Conservation (phyloP, 2,113 vertebrate species). For the Seriola aureovittata region DNA sequence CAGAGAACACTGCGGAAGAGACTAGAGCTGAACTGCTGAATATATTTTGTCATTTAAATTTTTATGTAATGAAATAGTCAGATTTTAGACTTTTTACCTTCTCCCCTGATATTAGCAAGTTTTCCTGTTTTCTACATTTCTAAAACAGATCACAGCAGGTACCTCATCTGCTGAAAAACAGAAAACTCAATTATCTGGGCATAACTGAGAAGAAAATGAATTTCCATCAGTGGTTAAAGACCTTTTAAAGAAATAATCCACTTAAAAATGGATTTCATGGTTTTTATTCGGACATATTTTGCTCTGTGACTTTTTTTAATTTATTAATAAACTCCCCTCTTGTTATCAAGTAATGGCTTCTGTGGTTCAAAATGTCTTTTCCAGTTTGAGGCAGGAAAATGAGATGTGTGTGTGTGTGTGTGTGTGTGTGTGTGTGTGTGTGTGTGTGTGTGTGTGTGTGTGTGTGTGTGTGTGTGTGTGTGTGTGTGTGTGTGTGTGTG, state of each 20-base stretch:
- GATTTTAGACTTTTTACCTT: neutral
- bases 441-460: too few species aligned
- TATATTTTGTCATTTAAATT: neutral
- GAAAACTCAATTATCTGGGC: neutral
- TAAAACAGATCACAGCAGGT: neutral
- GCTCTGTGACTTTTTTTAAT: neutral
- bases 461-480: neutral
- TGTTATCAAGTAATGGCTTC: conserved; percentile 19
- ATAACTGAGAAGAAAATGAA: conserved; percentile 4
- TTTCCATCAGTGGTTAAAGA: conserved; percentile 17
- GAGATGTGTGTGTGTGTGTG: neutral
- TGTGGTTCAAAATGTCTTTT: conserved; percentile 3
- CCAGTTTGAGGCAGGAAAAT: neutral
- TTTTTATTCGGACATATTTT: conserved; percentile 11
- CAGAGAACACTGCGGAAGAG: neutral
- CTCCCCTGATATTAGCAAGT: neutral
- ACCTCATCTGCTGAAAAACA: conserved; percentile 15
- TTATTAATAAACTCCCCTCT: neutral
- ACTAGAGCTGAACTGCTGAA: neutral
- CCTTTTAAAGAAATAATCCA: neutral
- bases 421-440: neutral
- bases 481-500: neutral
- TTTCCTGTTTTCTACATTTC: neutral
- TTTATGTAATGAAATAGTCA: neutral
- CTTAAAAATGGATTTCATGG: conserved; percentile 5